Evolutionary conservation across 2,888 invertebrate genomes (phyloP).

Genomic region (Mythimna ferrago): DNA sequence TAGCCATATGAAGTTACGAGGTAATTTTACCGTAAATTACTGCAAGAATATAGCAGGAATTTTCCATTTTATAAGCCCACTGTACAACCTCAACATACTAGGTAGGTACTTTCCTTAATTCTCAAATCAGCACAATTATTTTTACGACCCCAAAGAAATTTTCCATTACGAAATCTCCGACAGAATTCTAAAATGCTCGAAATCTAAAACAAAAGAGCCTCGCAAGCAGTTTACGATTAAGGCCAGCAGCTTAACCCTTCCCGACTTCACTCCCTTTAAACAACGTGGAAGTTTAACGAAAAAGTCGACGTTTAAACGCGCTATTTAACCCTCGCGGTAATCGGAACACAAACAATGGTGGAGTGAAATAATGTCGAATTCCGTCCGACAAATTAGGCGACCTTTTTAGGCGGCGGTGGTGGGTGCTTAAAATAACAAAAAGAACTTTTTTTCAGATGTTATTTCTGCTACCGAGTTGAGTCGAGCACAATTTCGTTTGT

Average conservation of each 20-base stretch:
- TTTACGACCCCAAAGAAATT: constrained; percentile 56
- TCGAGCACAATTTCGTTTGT: constrained; percentile 60
- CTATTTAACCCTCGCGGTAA: constrained; percentile 88
- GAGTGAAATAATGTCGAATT: constrained; percentile 88
- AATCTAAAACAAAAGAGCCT: constrained; percentile 79
- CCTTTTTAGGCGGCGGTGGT: constrained; percentile 81
- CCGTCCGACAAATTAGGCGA: constrained; percentile 88
- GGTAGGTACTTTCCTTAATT: constrained; percentile 40
- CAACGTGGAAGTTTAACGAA: constrained; percentile 84
- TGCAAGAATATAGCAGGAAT: not conserved
- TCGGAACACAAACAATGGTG: constrained; percentile 88
- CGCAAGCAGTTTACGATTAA: constrained; percentile 85
- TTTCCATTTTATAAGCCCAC: not conserved
- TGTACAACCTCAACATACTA: constrained; percentile 1
- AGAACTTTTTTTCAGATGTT: constrained; percentile 74
- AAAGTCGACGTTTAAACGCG: constrained; percentile 85
- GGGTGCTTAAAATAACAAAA: constrained; percentile 84
- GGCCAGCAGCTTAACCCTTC: constrained; percentile 84
- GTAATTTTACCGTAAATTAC: not conserved
- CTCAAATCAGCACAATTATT: constrained; percentile 55
- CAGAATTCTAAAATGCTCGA: constrained; percentile 68
- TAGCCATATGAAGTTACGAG: constrained; percentile 4
- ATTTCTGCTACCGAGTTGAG: constrained; percentile 65
- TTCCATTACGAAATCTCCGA: constrained; percentile 63
- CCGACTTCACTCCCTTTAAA: constrained; percentile 82